phyloP scores from a whole-genome alignment of 2,888 invertebrate species.

The Crioceris asparagi region DNA sequence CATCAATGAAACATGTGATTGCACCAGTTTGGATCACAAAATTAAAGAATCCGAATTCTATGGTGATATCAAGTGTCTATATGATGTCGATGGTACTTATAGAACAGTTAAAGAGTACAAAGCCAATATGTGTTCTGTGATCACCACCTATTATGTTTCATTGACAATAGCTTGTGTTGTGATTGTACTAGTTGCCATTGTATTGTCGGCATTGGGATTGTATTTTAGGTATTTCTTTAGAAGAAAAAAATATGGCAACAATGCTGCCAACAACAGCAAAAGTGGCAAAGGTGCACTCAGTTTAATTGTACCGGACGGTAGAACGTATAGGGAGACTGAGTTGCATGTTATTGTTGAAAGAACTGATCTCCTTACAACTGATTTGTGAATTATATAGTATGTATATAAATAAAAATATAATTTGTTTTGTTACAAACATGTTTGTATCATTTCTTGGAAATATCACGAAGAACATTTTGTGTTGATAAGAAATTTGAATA shows the following conservation, averaged over 20 bases:
- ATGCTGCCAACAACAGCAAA: constrained; percentile 30
- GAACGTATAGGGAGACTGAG: constrained; percentile 77
- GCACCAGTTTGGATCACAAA: constrained; percentile 30
- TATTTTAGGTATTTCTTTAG: constrained; percentile 35
- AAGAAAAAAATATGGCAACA: constrained; percentile 32
- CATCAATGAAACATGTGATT: constrained; percentile 49
- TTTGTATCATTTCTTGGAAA: too few relatives aligned
- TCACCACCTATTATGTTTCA: constrained; percentile 31
- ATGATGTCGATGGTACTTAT: constrained; percentile 22
- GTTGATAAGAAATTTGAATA: too few relatives aligned
- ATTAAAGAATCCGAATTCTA: constrained; percentile 22
- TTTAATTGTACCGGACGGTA: constrained; percentile 69
- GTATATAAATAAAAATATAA: neutral
- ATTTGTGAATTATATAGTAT: constrained; percentile 43
- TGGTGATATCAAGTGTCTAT: constrained; percentile 30
- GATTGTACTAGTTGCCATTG: constrained; percentile 39
- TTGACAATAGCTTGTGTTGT: constrained; percentile 36
- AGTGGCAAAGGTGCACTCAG: constrained; percentile 42
- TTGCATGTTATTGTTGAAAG: constrained; percentile 77
- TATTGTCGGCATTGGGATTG: constrained; percentile 33
- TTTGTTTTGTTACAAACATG: constrained; percentile 1
- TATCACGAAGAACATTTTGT: too few relatives aligned
- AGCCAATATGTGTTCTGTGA: constrained; percentile 28
- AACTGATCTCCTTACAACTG: constrained; percentile 70
- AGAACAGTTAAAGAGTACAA: constrained; percentile 29